A percentile compares a stretch with the other conserved stretches of the same genome.
phyloP scores from a whole-genome alignment of 1,140 invertebrate genomes.

The Drosophila mojavensis region DNA sequence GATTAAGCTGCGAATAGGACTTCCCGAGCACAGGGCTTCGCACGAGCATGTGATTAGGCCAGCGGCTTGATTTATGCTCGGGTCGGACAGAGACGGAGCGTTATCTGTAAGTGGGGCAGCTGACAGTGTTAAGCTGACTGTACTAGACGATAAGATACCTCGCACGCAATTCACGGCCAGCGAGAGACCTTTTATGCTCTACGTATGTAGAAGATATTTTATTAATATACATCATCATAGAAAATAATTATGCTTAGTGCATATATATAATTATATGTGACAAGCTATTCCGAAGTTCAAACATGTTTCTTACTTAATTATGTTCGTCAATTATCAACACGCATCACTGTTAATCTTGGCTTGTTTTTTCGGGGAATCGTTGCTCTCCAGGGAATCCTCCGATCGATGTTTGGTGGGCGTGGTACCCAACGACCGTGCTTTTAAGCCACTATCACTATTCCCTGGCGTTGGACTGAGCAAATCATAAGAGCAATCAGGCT shows the following conservation, averaged over 20 bases:
- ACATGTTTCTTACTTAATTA: too few species aligned
- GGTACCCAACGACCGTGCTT: constrained; percentile 56
- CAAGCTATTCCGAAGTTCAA: too few species aligned
- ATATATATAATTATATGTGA: too few species aligned
- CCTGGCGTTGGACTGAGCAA: constrained; percentile 33
- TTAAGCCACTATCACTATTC: neutral
- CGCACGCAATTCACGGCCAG: too few species aligned
- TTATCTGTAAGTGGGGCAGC: constrained; percentile 8
- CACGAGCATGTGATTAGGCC: too few species aligned
- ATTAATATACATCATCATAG: too few species aligned
- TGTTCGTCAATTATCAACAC: neutral
- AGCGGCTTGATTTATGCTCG: constrained; percentile 36
- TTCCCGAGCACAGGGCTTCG: neutral
- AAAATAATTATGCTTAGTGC: too few species aligned
- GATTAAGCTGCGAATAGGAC: constrained; percentile 52
- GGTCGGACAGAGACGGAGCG: neutral
- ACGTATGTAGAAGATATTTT: too few species aligned
- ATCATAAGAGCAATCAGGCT: constrained; percentile 27
- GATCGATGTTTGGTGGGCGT: constrained; percentile 51
- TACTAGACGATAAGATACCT: too few species aligned
- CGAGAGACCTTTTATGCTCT: too few species aligned
- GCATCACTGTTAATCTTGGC: neutral
- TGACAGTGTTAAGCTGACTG: too few species aligned
- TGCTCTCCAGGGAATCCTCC: neutral
- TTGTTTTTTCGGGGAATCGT: neutral